These are phyloP conservation scores for Venustaconcha ellipsiformis DNA, from an alignment of 1,140 invertebrate genomes.

Conservation along the genomic window DNA sequence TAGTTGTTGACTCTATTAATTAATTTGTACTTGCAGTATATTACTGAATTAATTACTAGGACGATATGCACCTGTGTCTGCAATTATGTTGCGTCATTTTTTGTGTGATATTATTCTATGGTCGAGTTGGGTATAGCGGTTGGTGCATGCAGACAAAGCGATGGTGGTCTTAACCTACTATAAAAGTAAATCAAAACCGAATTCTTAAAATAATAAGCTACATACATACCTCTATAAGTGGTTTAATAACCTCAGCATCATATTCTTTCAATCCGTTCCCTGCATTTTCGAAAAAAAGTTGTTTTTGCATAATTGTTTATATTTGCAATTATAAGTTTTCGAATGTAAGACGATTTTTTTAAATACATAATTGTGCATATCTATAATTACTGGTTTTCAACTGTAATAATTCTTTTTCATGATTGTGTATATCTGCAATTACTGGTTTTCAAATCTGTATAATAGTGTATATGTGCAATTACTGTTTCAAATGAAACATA, in stretches of 20 bases:
- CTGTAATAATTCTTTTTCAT: background rate
- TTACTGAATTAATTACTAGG: background rate
- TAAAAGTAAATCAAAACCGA: background rate
- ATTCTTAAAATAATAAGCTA: background rate
- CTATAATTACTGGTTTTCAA: background rate
- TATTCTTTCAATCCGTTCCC: conserved; percentile 27
- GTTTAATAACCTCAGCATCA: conserved; percentile 27
- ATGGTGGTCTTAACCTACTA: background rate
- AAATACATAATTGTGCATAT: background rate
- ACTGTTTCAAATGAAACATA: too few relatives aligned
- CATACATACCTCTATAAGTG: conserved; percentile 24
- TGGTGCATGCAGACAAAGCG: background rate
- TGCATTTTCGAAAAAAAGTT: conserved; percentile 7
- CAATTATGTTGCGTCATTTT: background rate
- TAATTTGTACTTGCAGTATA: too few relatives aligned
- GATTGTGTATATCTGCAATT: background rate
- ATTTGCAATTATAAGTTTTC: background rate
- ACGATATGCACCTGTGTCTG: background rate
- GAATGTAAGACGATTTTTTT: background rate
- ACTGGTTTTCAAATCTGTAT: too few relatives aligned
- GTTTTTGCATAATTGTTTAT: background rate
- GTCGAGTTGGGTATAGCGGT: background rate
- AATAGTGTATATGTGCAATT: too few relatives aligned
- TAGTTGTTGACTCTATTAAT: too few relatives aligned
- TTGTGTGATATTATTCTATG: background rate